Evolutionary conservation across 1,140 invertebrate species (phyloP).

Genomic region (Lordiphosa clarofinis): DNA sequence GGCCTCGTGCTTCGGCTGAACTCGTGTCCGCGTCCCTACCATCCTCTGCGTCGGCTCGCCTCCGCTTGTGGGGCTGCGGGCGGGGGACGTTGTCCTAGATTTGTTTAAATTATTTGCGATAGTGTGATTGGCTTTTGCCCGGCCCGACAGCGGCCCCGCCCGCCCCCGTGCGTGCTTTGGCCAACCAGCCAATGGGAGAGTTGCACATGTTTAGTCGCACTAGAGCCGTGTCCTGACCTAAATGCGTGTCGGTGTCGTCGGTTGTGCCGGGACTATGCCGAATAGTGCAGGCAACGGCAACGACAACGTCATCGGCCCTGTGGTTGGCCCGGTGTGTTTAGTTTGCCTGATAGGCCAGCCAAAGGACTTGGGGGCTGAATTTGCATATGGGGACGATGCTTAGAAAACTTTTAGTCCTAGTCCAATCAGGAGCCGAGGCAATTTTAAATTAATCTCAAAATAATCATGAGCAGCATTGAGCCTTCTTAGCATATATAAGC

Average conservation of each 20-base stretch:
- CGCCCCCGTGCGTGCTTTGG: constrained; percentile 37
- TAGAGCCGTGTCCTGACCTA: constrained; percentile 53
- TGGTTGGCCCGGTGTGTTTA: constrained; percentile 55
- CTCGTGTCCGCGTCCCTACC: too few species aligned
- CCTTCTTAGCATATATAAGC: too few species aligned
- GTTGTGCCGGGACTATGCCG: constrained; percentile 38
- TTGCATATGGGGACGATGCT: constrained; percentile 50
- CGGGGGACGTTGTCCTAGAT: constrained; percentile 63
- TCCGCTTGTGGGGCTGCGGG: constrained; percentile 9
- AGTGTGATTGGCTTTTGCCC: constrained; percentile 78
- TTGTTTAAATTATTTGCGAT: constrained; percentile 80
- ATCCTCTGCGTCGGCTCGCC: too few species aligned
- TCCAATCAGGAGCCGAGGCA: constrained; percentile 13
- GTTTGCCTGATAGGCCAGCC: constrained; percentile 60
- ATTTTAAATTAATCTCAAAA: constrained; percentile 73
- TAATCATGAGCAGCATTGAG: constrained; percentile 54
- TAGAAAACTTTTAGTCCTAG: constrained; percentile 30
- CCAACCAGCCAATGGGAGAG: constrained; percentile 62
- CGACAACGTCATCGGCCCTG: constrained; percentile 8
- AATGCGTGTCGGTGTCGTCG: constrained; percentile 52
- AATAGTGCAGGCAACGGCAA: constrained; percentile 51
- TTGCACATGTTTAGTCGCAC: constrained; percentile 75
- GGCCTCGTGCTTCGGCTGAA: neutral
- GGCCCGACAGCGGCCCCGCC: constrained; percentile 15
- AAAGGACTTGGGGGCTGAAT: constrained; percentile 39